Evolutionary conservation across 2,113 vertebrate genomes (phyloP).

Genomic region (Sturnus vulgaris): DNA sequence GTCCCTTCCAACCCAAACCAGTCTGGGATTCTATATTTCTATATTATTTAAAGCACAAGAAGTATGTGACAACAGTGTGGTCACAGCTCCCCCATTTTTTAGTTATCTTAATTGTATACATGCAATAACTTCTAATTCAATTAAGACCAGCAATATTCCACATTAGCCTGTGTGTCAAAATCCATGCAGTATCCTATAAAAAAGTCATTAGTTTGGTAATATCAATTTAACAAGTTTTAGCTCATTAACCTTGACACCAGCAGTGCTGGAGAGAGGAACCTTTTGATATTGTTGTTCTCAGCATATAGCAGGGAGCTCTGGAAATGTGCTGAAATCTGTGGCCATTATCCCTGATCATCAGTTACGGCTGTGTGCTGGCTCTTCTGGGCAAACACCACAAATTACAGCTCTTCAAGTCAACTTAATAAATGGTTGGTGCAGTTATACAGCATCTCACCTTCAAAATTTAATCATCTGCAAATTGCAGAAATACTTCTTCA

Average conservation of each 20-base stretch:
- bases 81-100: background rate
- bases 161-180: slow-evolving; percentile 52
- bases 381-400: background rate
- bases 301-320: background rate
- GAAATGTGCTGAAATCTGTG: background rate
- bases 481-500: background rate
- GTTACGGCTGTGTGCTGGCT: background rate
- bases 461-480: background rate
- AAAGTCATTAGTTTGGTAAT: slow-evolving; percentile 58
- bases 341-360: background rate
- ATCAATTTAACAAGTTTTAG: slow-evolving; percentile 64
- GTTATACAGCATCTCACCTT: background rate
- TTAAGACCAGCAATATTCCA: slow-evolving; percentile 33
- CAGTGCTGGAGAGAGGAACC: slow-evolving; percentile 17
- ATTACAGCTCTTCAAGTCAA: background rate
- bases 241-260: slow-evolving; percentile 62
- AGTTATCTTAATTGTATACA: slow-evolving; percentile 19
- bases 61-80: background rate
- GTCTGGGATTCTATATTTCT: background rate
- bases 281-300: slow-evolving; percentile 28
- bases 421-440: background rate
- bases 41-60: background rate
- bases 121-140: slow-evolving; percentile 55
- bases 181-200: slow-evolving; percentile 38
- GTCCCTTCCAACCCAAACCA: background rate